Percentiles rank a stretch among this genome's conserved stretches.
phyloP scores from a whole-genome alignment of 2,888 invertebrate species.

The Tenthredo notha region DNA sequence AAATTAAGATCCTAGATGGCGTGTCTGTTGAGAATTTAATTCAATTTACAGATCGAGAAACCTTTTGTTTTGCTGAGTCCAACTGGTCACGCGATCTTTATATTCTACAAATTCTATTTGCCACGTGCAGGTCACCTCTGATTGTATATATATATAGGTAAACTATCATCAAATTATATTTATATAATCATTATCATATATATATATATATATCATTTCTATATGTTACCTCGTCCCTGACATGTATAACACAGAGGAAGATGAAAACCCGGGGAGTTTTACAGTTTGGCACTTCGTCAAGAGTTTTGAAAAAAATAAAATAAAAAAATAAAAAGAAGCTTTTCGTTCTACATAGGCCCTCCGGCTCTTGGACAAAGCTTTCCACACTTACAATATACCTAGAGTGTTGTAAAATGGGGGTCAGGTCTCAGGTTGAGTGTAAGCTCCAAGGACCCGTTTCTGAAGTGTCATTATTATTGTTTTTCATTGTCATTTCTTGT shows the following conservation, averaged over 20 bases:
- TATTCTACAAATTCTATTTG: not conserved
- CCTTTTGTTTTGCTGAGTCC: conserved; percentile 75
- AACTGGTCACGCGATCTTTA: conserved; percentile 73
- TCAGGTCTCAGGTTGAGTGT: conserved; percentile 23
- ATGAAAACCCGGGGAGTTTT: not conserved
- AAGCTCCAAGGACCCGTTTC: not conserved
- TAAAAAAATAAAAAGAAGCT: too few species aligned
- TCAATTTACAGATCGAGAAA: conserved; percentile 76
- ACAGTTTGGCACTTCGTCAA: conserved; percentile 16
- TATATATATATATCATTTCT: too few species aligned
- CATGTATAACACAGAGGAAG: not conserved
- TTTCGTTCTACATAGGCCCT: not conserved
- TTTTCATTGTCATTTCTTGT: conserved; percentile 16
- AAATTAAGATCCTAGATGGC: conserved; percentile 69
- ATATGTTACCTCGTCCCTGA: not conserved
- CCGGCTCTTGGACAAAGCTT: not conserved
- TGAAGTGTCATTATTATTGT: conserved; percentile 11
- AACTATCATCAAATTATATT: too few species aligned
- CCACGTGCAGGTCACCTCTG: not conserved
- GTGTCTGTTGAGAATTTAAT: conserved; percentile 76
- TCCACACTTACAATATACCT: not conserved
- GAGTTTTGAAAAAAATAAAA: not conserved
- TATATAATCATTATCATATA: too few species aligned
- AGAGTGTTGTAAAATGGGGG: conserved; percentile 24
- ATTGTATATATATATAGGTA: too few species aligned